These are phyloP conservation scores for Volucella bombylans DNA, from an alignment of 2,888 invertebrate genomes.

Conservation along the genomic window DNA sequence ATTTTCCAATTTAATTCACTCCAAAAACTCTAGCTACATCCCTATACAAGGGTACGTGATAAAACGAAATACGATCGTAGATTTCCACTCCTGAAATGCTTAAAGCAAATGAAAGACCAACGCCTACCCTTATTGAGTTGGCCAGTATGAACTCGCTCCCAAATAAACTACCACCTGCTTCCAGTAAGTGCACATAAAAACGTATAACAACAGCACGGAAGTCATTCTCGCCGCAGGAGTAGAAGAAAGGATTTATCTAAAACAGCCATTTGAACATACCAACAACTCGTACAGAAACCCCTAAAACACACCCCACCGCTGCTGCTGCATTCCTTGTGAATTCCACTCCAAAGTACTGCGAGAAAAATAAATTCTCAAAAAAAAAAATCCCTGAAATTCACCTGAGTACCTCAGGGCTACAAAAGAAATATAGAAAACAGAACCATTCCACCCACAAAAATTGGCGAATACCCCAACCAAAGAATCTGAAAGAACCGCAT, in stretches of 20 bases:
- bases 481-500: not conserved
- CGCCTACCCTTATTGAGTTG: not conserved
- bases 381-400: constrained; percentile 43
- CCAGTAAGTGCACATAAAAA: constrained; percentile 33
- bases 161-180: constrained; percentile 14
- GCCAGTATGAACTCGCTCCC: not conserved
- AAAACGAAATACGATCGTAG: constrained; percentile 45
- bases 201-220: constrained; percentile 13
- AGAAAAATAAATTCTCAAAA: constrained; percentile 54
- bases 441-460: constrained; percentile 4
- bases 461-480: constrained; percentile 7
- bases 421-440: constrained; percentile 5
- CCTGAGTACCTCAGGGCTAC: constrained; percentile 43
- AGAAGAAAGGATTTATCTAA: constrained; percentile 63
- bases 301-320: constrained; percentile 27
- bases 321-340: constrained; percentile 30
- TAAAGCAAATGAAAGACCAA: constrained; percentile 39
- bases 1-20: constrained; percentile 53
- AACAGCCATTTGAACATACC: constrained; percentile 56
- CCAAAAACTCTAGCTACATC: not conserved
- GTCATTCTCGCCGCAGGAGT: constrained; percentile 42
- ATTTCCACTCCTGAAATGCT: constrained; percentile 37
- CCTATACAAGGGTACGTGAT: constrained; percentile 9
- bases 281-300: not conserved
- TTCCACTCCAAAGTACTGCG: constrained; percentile 35